Conservation (phyloP, 2,797 vertebrate genomes). For the Avahi laniger region DNA sequence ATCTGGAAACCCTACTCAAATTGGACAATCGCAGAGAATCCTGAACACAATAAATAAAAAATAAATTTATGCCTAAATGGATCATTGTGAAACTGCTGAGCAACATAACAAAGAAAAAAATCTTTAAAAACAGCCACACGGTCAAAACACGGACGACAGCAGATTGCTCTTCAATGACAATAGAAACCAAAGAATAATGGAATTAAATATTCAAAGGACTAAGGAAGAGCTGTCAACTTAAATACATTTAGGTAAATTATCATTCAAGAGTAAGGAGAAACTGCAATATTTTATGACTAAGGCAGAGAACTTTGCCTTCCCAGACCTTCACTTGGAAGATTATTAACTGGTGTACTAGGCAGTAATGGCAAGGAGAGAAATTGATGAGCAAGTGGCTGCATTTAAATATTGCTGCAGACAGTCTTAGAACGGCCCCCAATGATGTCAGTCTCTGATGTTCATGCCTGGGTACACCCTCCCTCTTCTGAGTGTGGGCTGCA, state of each 20-base stretch:
- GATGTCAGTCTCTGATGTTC: neutral
- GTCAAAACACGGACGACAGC: neutral
- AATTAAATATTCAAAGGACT: neutral
- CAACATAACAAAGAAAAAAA: neutral
- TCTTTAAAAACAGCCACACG: neutral
- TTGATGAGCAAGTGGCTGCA: neutral
- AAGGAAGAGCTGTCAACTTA: neutral
- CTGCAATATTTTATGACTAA: neutral
- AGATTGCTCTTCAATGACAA: neutral
- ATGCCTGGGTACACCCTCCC: neutral
- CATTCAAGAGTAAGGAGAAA: neutral
- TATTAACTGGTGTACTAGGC: neutral
- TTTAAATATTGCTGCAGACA: too few species aligned
- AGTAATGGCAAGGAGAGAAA: neutral
- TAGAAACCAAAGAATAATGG: neutral
- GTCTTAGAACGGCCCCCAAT: neutral
- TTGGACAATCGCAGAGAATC: neutral
- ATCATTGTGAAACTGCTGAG: neutral
- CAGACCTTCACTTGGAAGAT: neutral
- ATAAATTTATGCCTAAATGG: neutral
- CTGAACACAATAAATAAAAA: neutral
- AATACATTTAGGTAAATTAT: neutral
- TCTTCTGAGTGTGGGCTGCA: neutral
- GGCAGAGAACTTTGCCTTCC: neutral
- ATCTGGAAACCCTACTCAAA: neutral